Conservation (phyloP, 1,140 invertebrate genomes). For the Drosophila erecta region DNA sequence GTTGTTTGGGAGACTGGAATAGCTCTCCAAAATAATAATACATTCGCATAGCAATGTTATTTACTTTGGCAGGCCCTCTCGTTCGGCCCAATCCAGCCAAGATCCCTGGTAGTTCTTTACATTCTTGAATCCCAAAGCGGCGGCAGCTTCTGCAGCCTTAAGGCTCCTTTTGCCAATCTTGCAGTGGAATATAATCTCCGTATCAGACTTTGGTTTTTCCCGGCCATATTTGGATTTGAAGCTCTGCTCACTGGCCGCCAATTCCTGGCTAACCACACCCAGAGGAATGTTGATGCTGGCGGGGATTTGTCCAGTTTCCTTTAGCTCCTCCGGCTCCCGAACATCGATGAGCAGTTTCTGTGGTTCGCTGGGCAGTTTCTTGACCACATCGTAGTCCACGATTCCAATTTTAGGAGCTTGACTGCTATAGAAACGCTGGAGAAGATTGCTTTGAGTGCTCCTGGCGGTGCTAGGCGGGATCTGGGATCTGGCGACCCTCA, state of each 20-base stretch:
- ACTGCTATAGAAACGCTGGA: slow-evolving; percentile 32
- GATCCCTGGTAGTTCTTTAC: slow-evolving; percentile 76
- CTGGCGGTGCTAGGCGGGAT: background rate
- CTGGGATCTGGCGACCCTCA: slow-evolving; percentile 3
- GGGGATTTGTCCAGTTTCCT: slow-evolving; percentile 88
- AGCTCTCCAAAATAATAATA: too few species aligned
- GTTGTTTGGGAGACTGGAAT: background rate
- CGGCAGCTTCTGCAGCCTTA: slow-evolving; percentile 86
- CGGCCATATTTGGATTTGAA: slow-evolving; percentile 85
- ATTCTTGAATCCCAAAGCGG: slow-evolving; percentile 87
- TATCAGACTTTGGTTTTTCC: slow-evolving; percentile 86
- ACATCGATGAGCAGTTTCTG: slow-evolving; percentile 88
- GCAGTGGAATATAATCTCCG: slow-evolving; percentile 88
- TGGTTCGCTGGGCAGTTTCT: slow-evolving; percentile 81
- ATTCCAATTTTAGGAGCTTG: slow-evolving; percentile 47
- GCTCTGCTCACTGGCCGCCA: slow-evolving; percentile 68
- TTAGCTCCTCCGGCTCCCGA: slow-evolving; percentile 88
- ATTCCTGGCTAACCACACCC: slow-evolving; percentile 80
- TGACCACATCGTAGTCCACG: slow-evolving; percentile 85
- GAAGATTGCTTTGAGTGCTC: background rate
- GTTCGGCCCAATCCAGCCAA: slow-evolving; percentile 86
- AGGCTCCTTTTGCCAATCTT: slow-evolving; percentile 87
- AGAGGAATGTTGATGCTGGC: slow-evolving; percentile 90
- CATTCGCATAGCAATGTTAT: background rate
- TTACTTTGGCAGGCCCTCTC: slow-evolving; percentile 84